phyloP scores from a whole-genome alignment of 2,888 invertebrate species.

The Melanostoma scalare region DNA sequence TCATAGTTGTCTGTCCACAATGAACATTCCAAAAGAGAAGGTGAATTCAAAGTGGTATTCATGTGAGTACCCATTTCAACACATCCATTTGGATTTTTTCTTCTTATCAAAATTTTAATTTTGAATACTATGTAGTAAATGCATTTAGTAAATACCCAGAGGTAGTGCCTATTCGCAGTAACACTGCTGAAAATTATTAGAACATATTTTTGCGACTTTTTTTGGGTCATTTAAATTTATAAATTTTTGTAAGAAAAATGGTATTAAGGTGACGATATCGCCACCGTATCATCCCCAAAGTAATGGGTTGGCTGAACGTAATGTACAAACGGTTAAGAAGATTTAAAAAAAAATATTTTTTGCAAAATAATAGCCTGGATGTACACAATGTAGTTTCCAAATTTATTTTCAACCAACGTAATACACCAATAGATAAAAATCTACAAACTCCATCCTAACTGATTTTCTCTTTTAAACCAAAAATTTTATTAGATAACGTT shows the following conservation, averaged over 20 bases:
- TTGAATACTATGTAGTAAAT: not conserved
- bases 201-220: no score
- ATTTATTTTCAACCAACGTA: constrained; percentile 10
- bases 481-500: no score
- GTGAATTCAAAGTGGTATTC: not conserved
- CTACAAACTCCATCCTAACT: no score
- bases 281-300: constrained; percentile 73
- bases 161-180: constrained; percentile 8
- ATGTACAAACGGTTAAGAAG: constrained; percentile 69
- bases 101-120: constrained; percentile 4
- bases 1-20: not conserved
- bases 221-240: constrained; percentile 45
- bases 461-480: no score
- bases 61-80: constrained; percentile 7
- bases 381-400: not conserved
- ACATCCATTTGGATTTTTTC: constrained; percentile 3
- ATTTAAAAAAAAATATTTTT: constrained; percentile 60
- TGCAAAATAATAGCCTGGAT: not conserved
- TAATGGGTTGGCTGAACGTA: constrained; percentile 71
- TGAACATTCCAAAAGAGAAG: not conserved
- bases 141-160: constrained; percentile 12
- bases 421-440: not conserved
- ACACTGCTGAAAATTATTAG: no score
- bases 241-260: constrained; percentile 42
- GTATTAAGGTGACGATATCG: constrained; percentile 62